phyloP scores from a whole-genome alignment of 2,797 vertebrate species.

The Threskiornis aethiopicus region DNA sequence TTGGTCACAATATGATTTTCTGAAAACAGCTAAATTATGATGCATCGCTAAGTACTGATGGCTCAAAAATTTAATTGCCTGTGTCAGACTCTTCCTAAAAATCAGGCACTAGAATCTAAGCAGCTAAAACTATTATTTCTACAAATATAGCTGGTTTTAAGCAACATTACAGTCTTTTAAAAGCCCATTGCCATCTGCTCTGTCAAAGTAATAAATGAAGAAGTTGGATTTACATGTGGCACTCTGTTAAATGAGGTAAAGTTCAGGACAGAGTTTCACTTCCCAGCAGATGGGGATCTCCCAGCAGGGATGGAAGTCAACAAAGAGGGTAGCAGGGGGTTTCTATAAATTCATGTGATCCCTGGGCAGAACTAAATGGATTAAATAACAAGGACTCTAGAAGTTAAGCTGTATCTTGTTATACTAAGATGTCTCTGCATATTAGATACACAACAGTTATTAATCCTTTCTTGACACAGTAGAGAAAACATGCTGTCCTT shows the following conservation, averaged over 20 bases:
- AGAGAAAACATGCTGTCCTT: not conserved
- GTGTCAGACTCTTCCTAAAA: slow-evolving; percentile 39
- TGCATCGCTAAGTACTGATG: slow-evolving; percentile 48
- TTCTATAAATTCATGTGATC: slow-evolving; percentile 58
- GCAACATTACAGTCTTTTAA: slow-evolving; percentile 34
- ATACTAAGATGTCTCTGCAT: slow-evolving; percentile 53
- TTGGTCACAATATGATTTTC: slow-evolving; percentile 61
- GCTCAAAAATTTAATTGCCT: slow-evolving; percentile 51
- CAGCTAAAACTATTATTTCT: slow-evolving; percentile 21
- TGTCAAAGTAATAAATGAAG: slow-evolving; percentile 55
- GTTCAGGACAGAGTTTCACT: slow-evolving; percentile 54
- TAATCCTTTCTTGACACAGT: slow-evolving; percentile 13
- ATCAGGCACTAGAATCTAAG: slow-evolving; percentile 1
- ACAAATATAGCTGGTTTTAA: slow-evolving; percentile 44
- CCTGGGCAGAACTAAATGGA: slow-evolving; percentile 67
- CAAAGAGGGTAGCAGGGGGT: slow-evolving; percentile 48
- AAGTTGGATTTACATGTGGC: slow-evolving; percentile 50
- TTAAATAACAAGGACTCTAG: slow-evolving; percentile 62
- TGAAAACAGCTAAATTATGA: slow-evolving; percentile 46
- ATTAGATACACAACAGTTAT: slow-evolving; percentile 36
- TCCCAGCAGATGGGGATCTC: slow-evolving; percentile 61
- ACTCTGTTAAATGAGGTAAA: slow-evolving; percentile 52
- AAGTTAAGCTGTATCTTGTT: slow-evolving; percentile 64
- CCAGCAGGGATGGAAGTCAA: slow-evolving; percentile 58
- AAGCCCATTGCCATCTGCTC: slow-evolving; percentile 58